A percentile compares a stretch with the other conserved stretches of the same genome.
These are phyloP conservation scores for Pantherophis guttatus DNA, from an alignment of 2,113 vertebrate genomes.

Conservation along the genomic window DNA sequence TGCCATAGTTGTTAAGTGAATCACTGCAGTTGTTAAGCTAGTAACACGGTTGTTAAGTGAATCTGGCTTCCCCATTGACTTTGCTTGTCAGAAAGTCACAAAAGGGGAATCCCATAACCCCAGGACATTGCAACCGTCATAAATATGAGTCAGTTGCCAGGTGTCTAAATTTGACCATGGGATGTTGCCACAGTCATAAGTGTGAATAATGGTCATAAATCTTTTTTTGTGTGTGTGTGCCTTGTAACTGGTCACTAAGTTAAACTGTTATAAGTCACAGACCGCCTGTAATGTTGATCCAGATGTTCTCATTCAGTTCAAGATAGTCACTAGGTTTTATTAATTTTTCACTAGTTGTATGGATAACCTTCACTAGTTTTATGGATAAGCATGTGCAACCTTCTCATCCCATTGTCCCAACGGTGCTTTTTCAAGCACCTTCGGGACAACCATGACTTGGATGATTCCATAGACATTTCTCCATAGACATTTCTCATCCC, in stretches of 20 bases:
- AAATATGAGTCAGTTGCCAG: background rate
- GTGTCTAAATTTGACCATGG: background rate
- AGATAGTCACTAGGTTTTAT: background rate
- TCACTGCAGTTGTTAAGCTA: background rate
- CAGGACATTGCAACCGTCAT: background rate
- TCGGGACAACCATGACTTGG: no score
- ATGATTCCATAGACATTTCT: background rate
- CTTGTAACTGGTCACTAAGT: background rate
- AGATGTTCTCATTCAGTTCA: background rate
- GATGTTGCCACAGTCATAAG: background rate
- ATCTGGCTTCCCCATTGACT: background rate
- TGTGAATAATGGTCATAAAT: background rate
- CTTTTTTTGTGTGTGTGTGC: background rate
- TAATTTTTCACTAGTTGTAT: background rate
- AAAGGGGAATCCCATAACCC: background rate
- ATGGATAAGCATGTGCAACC: background rate
- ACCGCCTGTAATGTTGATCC: background rate
- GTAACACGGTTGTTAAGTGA: background rate
- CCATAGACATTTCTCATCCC: background rate
- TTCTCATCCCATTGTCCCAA: background rate
- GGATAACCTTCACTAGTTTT: background rate
- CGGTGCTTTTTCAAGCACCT: no score
- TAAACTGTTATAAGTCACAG: background rate
- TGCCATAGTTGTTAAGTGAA: background rate
- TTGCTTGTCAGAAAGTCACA: background rate